Conservation (phyloP, 2,113 vertebrate species). For the Xenotilapia longispinis region DNA sequence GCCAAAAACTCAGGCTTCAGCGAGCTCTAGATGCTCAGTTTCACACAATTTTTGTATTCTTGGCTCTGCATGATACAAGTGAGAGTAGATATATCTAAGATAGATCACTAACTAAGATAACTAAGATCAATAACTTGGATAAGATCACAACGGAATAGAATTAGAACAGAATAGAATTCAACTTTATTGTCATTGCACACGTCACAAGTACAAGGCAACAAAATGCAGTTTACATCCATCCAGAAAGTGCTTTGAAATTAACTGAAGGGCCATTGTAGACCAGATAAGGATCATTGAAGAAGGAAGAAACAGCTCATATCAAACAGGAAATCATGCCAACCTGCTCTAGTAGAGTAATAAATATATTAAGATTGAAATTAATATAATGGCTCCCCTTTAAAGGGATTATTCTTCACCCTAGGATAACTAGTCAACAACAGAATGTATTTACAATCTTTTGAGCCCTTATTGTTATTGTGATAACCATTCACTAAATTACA, state of each 20-base stretch:
- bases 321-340: background rate
- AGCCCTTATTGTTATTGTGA: background rate
- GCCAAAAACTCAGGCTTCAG: background rate
- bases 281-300: background rate
- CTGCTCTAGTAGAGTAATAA: background rate
- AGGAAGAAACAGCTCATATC: background rate
- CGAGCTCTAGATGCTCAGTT: background rate
- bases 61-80: background rate
- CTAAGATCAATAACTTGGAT: background rate
- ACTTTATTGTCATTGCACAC: background rate
- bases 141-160: background rate
- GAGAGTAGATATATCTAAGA: background rate
- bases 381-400: background rate
- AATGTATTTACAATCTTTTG: background rate
- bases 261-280: background rate
- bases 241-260: background rate
- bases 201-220: background rate
- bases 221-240: background rate
- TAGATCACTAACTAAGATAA: background rate
- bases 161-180: fast-evolving
- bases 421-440: background rate
- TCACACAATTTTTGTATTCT: background rate
- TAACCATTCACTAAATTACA: background rate
- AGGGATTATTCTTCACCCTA: background rate
- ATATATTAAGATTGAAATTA: background rate